Conservation (phyloP, 2,888 invertebrate species). For the Acrobasis repandana region DNA sequence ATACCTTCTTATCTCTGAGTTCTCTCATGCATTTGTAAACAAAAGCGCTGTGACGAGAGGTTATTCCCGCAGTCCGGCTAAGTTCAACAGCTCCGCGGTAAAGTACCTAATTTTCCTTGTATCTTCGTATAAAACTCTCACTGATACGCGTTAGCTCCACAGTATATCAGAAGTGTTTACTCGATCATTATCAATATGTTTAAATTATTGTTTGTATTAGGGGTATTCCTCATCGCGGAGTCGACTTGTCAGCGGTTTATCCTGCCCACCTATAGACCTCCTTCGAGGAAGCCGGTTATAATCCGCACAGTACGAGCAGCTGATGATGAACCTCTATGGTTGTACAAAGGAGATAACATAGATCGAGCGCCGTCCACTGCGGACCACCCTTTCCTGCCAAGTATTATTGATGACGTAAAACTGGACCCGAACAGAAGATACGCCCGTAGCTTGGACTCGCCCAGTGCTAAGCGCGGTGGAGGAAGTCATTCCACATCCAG, state of each 20-base stretch:
- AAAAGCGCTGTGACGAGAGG: constrained; percentile 9
- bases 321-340: constrained; percentile 39
- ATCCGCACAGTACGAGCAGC: constrained; percentile 39
- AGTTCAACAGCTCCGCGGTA: constrained; percentile 4
- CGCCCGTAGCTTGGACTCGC: constrained; percentile 45
- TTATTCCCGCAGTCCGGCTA: constrained; percentile 7
- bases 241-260: background rate
- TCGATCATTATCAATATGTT: background rate
- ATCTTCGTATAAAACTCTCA: constrained; percentile 3
- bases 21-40: background rate
- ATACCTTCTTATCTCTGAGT: background rate
- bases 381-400: constrained; percentile 40
- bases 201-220: constrained; percentile 3
- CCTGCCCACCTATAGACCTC: constrained; percentile 11
- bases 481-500: constrained; percentile 39
- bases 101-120: constrained; percentile 15
- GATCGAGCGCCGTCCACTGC: constrained; percentile 38
- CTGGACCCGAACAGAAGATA: constrained; percentile 29
- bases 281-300: constrained; percentile 32
- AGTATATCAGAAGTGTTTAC: background rate
- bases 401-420: constrained; percentile 39
- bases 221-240: constrained; percentile 1
- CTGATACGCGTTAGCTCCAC: background rate
- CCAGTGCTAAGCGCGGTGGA: constrained; percentile 45
- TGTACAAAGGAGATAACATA: constrained; percentile 36